Evolutionary conservation across 2,113 vertebrate genomes (phyloP), one percentile per base, ranked within the genome.

Genomic region (Pagrus major): DNA sequence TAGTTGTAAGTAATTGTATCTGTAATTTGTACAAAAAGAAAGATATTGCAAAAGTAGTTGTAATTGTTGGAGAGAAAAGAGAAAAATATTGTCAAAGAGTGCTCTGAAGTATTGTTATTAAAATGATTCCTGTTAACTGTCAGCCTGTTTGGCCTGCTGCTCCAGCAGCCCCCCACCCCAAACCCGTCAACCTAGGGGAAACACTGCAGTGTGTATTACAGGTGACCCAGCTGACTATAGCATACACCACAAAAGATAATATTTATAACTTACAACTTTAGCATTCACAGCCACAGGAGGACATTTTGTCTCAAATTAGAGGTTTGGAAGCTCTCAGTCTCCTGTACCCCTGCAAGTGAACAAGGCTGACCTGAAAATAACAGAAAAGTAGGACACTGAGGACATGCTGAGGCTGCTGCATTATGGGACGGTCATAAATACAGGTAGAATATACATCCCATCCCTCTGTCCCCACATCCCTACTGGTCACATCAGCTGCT

Each of bases 341-440:
- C 75, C 71, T 71, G 77, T 67, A 70, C 42, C 68, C 65, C 27
- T 82, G 52, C n/a, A 55, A 65, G 67, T 72, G 80, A 90, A 89
- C 49, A 85, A 89, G 90, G 90, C 73, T 86, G 78, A 76, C 76
- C 85, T 84, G 59, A 73, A 84, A 86, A 79, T 54, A 54, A 80
- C 41, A 44, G 71, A 72, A 79, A 93, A 90, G 82, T 84, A 90
- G 91, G 91, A 92, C 91, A 76, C 51, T 14, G 82, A 88, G 86
- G 80, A 86, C 85, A 86, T 84, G 87, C 86, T 86, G 91, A 86
- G 90, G 77, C 82, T 90, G 91, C 90, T 90, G 89, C 89, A 92
- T 92, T 91, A 82, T 86, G 86, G 88, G 89, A 88, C 49, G 42
- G 81, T 63, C 86, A 69, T 94, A 92, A 91, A 92, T 93, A 83